phyloP scores from a whole-genome alignment of 2,797 vertebrate species.

The Ceryle rudis region DNA sequence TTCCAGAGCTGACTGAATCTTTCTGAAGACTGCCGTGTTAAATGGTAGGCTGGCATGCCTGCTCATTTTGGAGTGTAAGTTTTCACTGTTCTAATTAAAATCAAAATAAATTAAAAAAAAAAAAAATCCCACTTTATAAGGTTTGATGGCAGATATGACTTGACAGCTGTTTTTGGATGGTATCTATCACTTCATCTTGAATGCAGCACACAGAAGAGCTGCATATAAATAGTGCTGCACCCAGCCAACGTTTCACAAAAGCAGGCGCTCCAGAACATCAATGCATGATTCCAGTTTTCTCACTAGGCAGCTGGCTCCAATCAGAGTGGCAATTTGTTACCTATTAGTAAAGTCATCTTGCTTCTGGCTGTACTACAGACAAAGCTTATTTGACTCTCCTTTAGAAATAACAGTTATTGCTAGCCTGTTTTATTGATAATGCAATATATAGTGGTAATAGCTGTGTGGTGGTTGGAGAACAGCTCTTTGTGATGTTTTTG shows the following conservation, averaged over 20 bases:
- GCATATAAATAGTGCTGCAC: neutral
- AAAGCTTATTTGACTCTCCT: constrained; percentile 24
- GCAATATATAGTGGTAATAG: neutral
- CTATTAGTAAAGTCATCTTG: constrained; percentile 53
- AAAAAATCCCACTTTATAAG: neutral
- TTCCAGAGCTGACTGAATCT: neutral
- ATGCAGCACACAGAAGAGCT: neutral
- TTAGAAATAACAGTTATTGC: constrained; percentile 51
- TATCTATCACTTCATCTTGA: neutral
- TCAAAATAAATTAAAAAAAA: neutral
- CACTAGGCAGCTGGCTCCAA: constrained; percentile 9
- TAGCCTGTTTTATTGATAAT: constrained; percentile 37
- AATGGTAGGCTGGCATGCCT: neutral
- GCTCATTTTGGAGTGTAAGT: neutral
- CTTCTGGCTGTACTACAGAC: constrained; percentile 27
- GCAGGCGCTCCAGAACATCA: neutral
- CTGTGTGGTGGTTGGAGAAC: neutral
- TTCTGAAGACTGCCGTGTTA: neutral
- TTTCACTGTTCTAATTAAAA: neutral
- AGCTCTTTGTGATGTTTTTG: neutral
- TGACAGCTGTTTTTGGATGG: constrained; percentile 9
- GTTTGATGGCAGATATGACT: neutral
- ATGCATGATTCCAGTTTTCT: constrained; percentile 5
- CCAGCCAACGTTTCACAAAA: neutral
- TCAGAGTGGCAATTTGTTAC: constrained; percentile 49